phyloP scores from a whole-genome alignment of 1,140 invertebrate genomes.

The Drosophila suzukii region DNA sequence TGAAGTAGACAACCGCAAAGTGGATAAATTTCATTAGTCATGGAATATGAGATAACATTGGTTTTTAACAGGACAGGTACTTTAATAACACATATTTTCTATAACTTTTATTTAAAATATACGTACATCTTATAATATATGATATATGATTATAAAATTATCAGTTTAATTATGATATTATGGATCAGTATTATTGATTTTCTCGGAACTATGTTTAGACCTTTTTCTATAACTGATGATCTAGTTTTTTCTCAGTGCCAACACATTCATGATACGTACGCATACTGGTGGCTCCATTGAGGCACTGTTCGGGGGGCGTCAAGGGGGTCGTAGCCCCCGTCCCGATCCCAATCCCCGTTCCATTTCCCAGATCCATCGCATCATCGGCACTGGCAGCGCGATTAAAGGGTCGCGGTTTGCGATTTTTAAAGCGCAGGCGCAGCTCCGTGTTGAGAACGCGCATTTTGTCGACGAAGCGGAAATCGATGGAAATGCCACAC shows the following conservation, averaged over 20 bases:
- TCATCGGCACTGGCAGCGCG: slow-evolving; percentile 79
- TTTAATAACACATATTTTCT: too few relatives aligned
- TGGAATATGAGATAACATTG: neutral
- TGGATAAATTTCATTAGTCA: neutral
- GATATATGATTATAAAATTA: too few relatives aligned
- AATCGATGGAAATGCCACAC: slow-evolving; percentile 16
- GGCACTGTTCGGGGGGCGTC: slow-evolving; percentile 11
- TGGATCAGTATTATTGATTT: too few relatives aligned
- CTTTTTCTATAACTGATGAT: neutral
- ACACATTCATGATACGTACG: slow-evolving; percentile 38
- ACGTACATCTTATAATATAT: too few relatives aligned
- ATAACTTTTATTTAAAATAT: too few relatives aligned
- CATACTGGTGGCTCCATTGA: slow-evolving; percentile 45
- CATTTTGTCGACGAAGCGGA: slow-evolving; percentile 36
- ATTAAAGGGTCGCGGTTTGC: slow-evolving; percentile 77
- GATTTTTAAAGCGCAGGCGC: slow-evolving; percentile 80
- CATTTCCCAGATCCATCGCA: slow-evolving; percentile 37
- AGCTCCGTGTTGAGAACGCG: slow-evolving; percentile 74
- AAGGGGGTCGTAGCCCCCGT: slow-evolving; percentile 4
- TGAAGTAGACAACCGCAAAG: neutral
- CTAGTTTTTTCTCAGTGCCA: neutral
- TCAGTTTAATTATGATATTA: neutral
- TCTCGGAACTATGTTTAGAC: too few relatives aligned
- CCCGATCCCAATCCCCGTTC: neutral
- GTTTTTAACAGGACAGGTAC: neutral